Conservation (phyloP, 2,888 invertebrate genomes). For the Drosophila stalkeri region DNA sequence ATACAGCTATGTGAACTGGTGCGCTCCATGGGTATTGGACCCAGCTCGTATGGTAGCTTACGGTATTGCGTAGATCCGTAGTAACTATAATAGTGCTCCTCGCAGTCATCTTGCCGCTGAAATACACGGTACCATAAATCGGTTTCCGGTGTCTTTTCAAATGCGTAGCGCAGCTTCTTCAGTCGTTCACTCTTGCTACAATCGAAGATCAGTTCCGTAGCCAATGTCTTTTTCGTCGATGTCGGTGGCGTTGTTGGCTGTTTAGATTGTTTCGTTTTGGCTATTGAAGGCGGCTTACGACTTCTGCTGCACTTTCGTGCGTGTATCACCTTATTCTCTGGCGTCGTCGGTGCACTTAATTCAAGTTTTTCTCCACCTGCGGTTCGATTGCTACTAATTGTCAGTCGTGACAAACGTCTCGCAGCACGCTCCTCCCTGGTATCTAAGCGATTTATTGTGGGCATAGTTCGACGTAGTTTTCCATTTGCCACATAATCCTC, state of each 20-base stretch:
- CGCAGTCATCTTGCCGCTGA: constrained; percentile 90
- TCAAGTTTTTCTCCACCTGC: constrained; percentile 13
- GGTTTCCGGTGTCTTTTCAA: constrained; percentile 90
- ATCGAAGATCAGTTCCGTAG: constrained; percentile 67
- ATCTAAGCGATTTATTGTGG: constrained; percentile 23
- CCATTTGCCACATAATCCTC: constrained; percentile 67
- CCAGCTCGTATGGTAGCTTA: constrained; percentile 91
- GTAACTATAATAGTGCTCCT: constrained; percentile 87
- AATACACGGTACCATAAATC: constrained; percentile 93
- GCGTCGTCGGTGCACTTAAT: background rate
- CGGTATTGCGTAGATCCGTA: constrained; percentile 84
- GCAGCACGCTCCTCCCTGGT: constrained; percentile 69
- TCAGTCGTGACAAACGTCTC: constrained; percentile 55
- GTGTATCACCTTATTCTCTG: constrained; percentile 27
- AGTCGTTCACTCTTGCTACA: constrained; percentile 76
- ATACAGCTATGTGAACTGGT: constrained; percentile 84
- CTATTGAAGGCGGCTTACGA: constrained; percentile 6
- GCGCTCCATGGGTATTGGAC: constrained; percentile 87
- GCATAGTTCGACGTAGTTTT: constrained; percentile 34
- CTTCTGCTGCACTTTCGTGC: constrained; percentile 15
- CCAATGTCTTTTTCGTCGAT: constrained; percentile 23
- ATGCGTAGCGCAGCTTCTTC: constrained; percentile 83
- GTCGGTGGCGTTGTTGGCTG: constrained; percentile 8
- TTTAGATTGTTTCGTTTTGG: constrained; percentile 25
- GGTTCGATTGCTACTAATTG: constrained; percentile 49